Evolutionary conservation across 2,797 vertebrate species (phyloP).

Genomic region (Hemibagrus guttatus): DNA sequence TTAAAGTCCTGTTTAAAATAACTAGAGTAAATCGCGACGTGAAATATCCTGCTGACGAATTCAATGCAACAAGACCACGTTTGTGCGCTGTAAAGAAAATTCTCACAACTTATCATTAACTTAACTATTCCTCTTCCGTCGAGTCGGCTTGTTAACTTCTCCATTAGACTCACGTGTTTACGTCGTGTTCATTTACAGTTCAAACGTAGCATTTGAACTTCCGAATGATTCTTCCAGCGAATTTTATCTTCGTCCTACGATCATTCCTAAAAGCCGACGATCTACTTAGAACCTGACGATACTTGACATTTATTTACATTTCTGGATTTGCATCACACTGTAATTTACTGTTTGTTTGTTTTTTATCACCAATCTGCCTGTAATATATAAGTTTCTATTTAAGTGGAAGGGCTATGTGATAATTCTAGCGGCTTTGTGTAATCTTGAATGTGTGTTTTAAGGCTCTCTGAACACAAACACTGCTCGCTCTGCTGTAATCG

Average conservation of each 20-base stretch:
- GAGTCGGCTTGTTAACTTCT: not conserved
- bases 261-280: constrained; percentile 53
- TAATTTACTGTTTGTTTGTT: constrained; percentile 23
- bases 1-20: constrained; percentile 48
- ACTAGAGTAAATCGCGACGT: constrained; percentile 47
- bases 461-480: constrained; percentile 63
- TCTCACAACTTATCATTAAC: not conserved
- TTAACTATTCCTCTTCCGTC: not conserved
- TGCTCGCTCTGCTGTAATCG: constrained; percentile 71
- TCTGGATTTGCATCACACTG: constrained; percentile 56
- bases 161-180: not conserved
- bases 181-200: not conserved
- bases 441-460: constrained; percentile 55
- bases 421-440: constrained; percentile 55
- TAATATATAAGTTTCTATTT: constrained; percentile 17
- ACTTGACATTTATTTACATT: constrained; percentile 66
- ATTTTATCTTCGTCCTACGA: constrained; percentile 7
- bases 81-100: not conserved
- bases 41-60: constrained; percentile 19
- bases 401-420: constrained; percentile 20
- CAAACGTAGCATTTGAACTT: not conserved
- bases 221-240: not conserved
- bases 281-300: constrained; percentile 71
- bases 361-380: constrained; percentile 28
- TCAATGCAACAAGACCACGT: not conserved